Evolutionary conservation across 2,888 invertebrate genomes (phyloP).

Genomic region (Andrena trimmerana): DNA sequence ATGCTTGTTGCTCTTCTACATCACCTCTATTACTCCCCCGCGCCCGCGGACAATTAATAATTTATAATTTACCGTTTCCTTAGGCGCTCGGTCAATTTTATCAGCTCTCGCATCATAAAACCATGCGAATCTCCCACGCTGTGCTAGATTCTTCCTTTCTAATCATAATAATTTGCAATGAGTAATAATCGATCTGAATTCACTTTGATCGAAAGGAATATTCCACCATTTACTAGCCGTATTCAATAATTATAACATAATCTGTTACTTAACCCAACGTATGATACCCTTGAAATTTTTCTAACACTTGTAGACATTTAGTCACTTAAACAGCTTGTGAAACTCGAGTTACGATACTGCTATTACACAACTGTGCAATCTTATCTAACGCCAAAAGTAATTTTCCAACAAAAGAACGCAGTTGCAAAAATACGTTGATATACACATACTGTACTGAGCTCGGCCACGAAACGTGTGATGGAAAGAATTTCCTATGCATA

Average conservation of each 20-base stretch:
- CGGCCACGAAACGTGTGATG: no score
- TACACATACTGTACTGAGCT: no score
- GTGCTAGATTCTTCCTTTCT: background rate
- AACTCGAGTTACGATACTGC: background rate
- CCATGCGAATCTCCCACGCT: background rate
- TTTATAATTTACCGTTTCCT: slow-evolving; percentile 20
- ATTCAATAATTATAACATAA: no score
- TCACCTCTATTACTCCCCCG: background rate
- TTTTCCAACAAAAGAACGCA: background rate
- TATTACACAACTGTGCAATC: background rate
- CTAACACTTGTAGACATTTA: background rate
- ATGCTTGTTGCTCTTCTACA: slow-evolving; percentile 31
- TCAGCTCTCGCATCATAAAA: background rate
- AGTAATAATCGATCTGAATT: background rate
- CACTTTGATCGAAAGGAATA: background rate
- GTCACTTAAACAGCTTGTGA: background rate
- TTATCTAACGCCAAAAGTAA: background rate
- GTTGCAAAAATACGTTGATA: background rate
- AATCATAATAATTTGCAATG: no score
- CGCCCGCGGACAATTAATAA: slow-evolving; percentile 18
- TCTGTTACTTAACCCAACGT: no score
- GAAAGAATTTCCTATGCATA: no score
- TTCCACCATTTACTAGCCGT: no score
- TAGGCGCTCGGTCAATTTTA: background rate
- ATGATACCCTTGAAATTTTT: no score